Evolutionary conservation across 2,888 invertebrate species (phyloP).

Genomic region (Drosophila sordidapex): DNA sequence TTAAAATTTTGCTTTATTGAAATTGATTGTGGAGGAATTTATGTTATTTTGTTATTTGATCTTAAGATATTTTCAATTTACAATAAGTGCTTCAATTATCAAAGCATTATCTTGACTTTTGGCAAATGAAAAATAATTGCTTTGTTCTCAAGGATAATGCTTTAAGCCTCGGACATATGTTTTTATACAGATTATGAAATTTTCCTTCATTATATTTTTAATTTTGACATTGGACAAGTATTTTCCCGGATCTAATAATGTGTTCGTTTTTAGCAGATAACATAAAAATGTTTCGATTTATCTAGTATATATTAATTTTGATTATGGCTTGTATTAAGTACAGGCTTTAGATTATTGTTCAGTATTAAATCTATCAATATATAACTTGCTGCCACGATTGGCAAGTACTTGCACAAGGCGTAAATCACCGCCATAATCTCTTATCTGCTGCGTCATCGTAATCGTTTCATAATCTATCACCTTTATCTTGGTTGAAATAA

Average conservation of each 20-base stretch:
- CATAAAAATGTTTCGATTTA: background rate
- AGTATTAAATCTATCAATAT: conserved; percentile 31
- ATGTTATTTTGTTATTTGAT: background rate
- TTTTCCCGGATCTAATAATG: background rate
- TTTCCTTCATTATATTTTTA: too few species aligned
- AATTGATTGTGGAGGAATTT: background rate
- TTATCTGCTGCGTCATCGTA: conserved; percentile 57
- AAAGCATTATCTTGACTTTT: background rate
- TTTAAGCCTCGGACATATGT: too few species aligned
- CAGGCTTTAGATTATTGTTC: conserved; percentile 18
- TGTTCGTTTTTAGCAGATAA: background rate
- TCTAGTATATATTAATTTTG: background rate
- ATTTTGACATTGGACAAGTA: background rate
- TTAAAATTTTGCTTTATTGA: background rate
- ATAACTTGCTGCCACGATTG: conserved; percentile 38
- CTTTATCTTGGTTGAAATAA: conserved; percentile 71
- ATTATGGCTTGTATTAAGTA: conserved; percentile 23
- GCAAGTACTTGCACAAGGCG: conserved; percentile 30
- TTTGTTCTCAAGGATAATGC: background rate
- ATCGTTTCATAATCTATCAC: conserved; percentile 65
- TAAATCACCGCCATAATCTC: conserved; percentile 59
- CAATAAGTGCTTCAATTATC: background rate
- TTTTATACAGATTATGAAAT: background rate
- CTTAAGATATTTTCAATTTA: background rate
- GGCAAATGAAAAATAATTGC: background rate